Evolutionary conservation across 1,140 invertebrate species (phyloP).

Genomic region (Drosophila triauraria): DNA sequence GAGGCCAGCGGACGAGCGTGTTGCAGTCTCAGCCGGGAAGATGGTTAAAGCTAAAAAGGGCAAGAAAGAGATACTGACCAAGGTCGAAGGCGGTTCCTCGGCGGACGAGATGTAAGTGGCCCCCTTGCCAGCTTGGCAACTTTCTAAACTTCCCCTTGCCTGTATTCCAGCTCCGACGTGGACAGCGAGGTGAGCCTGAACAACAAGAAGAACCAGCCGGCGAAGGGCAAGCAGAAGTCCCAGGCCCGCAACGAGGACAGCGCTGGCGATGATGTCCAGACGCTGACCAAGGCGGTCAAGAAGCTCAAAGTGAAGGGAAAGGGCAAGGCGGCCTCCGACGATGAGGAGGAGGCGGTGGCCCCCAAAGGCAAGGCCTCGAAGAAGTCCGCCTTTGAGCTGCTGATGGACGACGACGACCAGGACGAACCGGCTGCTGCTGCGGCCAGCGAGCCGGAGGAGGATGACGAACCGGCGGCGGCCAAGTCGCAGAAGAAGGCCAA

Average conservation of each 20-base stretch:
- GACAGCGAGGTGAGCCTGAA: slow-evolving; percentile 71
- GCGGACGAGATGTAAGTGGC: slow-evolving; percentile 81
- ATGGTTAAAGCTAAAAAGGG: slow-evolving; percentile 85
- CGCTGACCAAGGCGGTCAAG: slow-evolving; percentile 64
- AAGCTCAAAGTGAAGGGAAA: slow-evolving; percentile 78
- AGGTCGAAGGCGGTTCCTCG: slow-evolving; percentile 73
- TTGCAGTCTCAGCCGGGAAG: slow-evolving; percentile 83
- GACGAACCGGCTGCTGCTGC: slow-evolving; percentile 72
- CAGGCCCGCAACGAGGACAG: slow-evolving; percentile 68
- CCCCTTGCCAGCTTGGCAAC: slow-evolving; percentile 58
- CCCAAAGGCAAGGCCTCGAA: slow-evolving; percentile 86
- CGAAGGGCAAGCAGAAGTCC: slow-evolving; percentile 66
- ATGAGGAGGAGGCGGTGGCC: slow-evolving; percentile 52
- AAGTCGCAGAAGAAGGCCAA: slow-evolving; percentile 85
- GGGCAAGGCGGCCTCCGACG: slow-evolving; percentile 64
- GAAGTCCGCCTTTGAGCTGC: slow-evolving; percentile 88
- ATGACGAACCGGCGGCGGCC: slow-evolving; percentile 85
- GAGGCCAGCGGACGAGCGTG: slow-evolving; percentile 76
- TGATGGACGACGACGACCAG: slow-evolving; percentile 87
- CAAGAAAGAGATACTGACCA: slow-evolving; percentile 85
- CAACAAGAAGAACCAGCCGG: slow-evolving; percentile 78
- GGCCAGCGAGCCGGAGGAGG: slow-evolving; percentile 76
- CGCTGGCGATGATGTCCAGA: slow-evolving; percentile 52
- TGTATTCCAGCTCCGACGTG: slow-evolving; percentile 61
- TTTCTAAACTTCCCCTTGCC: slow-evolving; percentile 46